These are phyloP conservation scores for Genyomyrus donnyi DNA, from an alignment of 2,113 vertebrate genomes.

Conservation along the genomic window DNA sequence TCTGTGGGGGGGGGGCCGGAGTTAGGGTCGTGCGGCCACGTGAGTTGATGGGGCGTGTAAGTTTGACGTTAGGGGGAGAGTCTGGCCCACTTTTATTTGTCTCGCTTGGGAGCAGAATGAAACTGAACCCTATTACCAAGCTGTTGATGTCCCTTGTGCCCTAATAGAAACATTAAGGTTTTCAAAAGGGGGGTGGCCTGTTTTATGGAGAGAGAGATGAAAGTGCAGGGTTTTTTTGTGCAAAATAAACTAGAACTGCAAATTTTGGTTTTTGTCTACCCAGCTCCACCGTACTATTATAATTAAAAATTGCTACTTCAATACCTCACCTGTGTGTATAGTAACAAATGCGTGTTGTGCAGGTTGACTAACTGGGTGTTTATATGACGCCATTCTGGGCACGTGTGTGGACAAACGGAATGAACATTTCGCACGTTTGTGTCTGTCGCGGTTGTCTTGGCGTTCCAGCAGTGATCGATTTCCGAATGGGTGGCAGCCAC, in stretches of 20 bases:
- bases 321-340: not conserved
- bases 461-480: not conserved
- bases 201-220: constrained; percentile 30
- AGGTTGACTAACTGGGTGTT: not conserved
- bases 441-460: not conserved
- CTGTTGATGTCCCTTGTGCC: not conserved
- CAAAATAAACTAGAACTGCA: constrained; percentile 42
- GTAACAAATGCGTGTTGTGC: not conserved
- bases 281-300: not conserved
- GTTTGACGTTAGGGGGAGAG: not conserved
- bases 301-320: not conserved
- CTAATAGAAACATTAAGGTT: not conserved
- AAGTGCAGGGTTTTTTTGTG: constrained; percentile 30
- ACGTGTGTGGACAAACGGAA: not conserved
- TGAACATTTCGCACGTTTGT: not conserved
- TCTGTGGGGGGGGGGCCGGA: not conserved
- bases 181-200: not conserved
- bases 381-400: not conserved
- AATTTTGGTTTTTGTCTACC: constrained; percentile 11
- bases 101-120: constrained; percentile 3
- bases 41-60: not conserved
- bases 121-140: not conserved
- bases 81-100: constrained; percentile 2
- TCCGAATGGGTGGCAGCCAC: not conserved
- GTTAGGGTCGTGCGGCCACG: not conserved